Conservation (phyloP, 2,113 vertebrate species). For the Melanostigma gelatinosum region DNA sequence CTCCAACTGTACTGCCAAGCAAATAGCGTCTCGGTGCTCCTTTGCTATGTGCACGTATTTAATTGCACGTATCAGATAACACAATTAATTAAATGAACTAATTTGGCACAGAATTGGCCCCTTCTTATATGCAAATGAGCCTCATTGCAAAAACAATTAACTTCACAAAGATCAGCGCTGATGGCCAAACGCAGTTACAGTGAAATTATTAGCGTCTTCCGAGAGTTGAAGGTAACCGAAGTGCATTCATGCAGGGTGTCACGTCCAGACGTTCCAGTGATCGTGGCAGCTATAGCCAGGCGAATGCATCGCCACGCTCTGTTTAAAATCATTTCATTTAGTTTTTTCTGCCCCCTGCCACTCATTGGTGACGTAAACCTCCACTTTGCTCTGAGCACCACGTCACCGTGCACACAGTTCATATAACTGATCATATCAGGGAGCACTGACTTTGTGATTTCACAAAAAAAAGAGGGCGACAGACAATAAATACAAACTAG, state of each 20-base stretch:
- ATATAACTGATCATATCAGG: background rate
- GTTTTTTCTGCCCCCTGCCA: background rate
- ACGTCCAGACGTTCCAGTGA: background rate
- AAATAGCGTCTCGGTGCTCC: no score
- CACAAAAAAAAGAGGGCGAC: no score
- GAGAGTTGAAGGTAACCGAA: background rate
- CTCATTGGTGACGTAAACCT: background rate
- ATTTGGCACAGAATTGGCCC: background rate
- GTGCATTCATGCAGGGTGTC: background rate
- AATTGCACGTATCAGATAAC: background rate
- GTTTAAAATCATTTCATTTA: background rate
- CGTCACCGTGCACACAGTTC: background rate
- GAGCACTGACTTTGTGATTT: background rate
- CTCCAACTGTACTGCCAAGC: background rate
- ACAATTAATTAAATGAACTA: background rate
- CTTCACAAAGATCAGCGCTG: background rate
- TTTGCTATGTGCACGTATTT: background rate
- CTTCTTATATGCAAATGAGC: background rate
- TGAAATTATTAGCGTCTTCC: background rate
- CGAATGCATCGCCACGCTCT: background rate
- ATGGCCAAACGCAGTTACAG: background rate
- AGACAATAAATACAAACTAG: no score
- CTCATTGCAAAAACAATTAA: background rate
- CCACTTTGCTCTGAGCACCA: background rate
- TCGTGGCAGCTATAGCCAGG: no score